Base-by-base conservation (phyloP, 2,113 vertebrate genomes). In the Aplodontia rufa region DNA sequence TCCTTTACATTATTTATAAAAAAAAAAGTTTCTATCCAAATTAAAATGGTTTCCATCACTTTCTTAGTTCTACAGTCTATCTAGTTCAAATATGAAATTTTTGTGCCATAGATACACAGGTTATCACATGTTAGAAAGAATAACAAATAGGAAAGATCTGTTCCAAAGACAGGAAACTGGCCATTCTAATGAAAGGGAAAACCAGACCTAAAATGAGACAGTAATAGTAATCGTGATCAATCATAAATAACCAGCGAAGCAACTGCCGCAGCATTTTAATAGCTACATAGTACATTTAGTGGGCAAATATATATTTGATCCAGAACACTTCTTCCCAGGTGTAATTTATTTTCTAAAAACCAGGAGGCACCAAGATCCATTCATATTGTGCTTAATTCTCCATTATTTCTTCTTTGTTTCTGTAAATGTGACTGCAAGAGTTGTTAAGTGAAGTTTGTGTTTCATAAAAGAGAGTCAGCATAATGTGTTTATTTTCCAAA, bases 391-490 rank as follows among this genome's bases (percentile, higher is more conserved):
- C 35, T 92, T n/a, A 14, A 11, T 68, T 90, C 40, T 85, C 30
- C 10, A 9, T 32, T 82, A 49, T 66, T 89, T 90, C 80, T 86
- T 87, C 40, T 60, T 90, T 87, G 40, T 90, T 94, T 83, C 71
- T 79, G 12, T 53, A 35, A 80, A 51, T 32, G 17, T 91, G 30
- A 88, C 40, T 87, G 71, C 30, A 53, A 82, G 37, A 51, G 13
- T 45, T 92, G 95, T 87, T 60, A 85, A 58, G 60, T 72, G 35
- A 93, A 93, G 66, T 78, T 86, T 92, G 51, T 81, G 92, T 93
- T 97, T 78, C 72, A 64, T 51, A 28, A 81, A 90, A 84, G 40
- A 91, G 28, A 71, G 58, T 68, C 51, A 62, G 35, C 11, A 69
- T 80, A 53, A 55, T 82, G 20, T 74, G 3, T 82, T 82, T 85